Evolutionary conservation across 1,140 invertebrate species (phyloP).

Genomic region (Aphelenchoides fujianensis): DNA sequence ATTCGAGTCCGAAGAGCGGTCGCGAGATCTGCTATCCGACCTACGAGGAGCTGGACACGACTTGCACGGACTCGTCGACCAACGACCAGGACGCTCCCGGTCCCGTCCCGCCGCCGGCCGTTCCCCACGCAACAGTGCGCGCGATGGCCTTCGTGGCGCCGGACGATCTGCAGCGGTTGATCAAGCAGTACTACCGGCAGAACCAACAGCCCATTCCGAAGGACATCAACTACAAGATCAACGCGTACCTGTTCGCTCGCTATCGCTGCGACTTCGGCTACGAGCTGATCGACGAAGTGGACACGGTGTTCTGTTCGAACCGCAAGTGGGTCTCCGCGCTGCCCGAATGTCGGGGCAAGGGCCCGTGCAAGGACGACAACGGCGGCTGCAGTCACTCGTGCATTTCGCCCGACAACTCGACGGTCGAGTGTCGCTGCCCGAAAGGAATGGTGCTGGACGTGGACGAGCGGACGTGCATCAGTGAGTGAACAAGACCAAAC

Average conservation of each 20-base stretch:
- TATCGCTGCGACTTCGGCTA: slow-evolving; percentile 60
- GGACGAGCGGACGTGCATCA: slow-evolving; percentile 58
- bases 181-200: slow-evolving; percentile 60
- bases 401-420: slow-evolving; percentile 53
- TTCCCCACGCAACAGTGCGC: slow-evolving; percentile 57
- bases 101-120: slow-evolving; percentile 53
- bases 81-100: slow-evolving; percentile 38
- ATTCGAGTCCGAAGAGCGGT: slow-evolving; percentile 47
- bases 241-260: slow-evolving; percentile 59
- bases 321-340: slow-evolving; percentile 56
- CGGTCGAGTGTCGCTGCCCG: slow-evolving; percentile 59
- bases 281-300: slow-evolving; percentile 60
- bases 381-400: slow-evolving; percentile 61
- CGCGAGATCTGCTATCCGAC: slow-evolving; percentile 58
- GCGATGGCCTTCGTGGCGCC: slow-evolving; percentile 62
- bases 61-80: slow-evolving; percentile 50
- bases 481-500: too few relatives aligned
- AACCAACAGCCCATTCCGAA: slow-evolving; percentile 52
- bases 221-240: slow-evolving; percentile 48
- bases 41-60: slow-evolving; percentile 56
- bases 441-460: slow-evolving; percentile 54
- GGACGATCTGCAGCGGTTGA: slow-evolving; percentile 58
- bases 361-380: slow-evolving; percentile 55
- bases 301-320: slow-evolving; percentile 59
- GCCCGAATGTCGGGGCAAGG: slow-evolving; percentile 56